Evolutionary conservation across 2,797 vertebrate genomes (phyloP), one percentile per base, ranked within the genome.

Genomic region (Hemibagrus guttatus): DNA sequence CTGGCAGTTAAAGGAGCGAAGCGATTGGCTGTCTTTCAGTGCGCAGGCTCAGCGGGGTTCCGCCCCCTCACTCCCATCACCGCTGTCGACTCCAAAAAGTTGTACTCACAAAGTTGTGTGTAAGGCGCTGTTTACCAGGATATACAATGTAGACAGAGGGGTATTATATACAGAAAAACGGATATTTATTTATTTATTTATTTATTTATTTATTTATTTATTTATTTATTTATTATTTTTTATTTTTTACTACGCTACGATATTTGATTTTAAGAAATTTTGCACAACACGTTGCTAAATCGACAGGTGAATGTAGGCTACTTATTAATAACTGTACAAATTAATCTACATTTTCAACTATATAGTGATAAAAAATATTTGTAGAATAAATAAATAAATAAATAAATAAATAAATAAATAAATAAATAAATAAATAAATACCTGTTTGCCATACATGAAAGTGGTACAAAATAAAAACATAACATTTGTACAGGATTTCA

Each of bases 1-100:
- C 98, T 99, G 98, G 97, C 98, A 98, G 98, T 95, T 95, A 96
- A 95, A 92, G 93, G 94, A 94, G 95, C 95, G 94, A 95, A 95
- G 96, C 95, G 95, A 99, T 99, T 99, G 97, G 98, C 97, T 98
- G 96, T 93, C 96, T 95, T 98, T 98, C 97, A 97, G 96, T 96
- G 95, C 96, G 95, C 93, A 90, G 91, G 96, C 97, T 91, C 97
- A 96, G 97, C 97, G 91, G 97, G 97, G 95, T 96, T 95, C 96
- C 97, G 95, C 97, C 97, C 96, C 96, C 94, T 95, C 94, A 95
- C 95, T 95, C 93, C 88, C 94, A 91, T 94, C 94, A 94, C 93
- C 93, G 90, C 93, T 93, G 95, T 94, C 93, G 94, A 93, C 92
- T 94, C 91, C 93, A 95, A 95, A 96, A 96, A 96, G 95, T 96